Base-by-base conservation (phyloP, 2,797 vertebrate species). In the Arnoldichthys spilopterus region DNA sequence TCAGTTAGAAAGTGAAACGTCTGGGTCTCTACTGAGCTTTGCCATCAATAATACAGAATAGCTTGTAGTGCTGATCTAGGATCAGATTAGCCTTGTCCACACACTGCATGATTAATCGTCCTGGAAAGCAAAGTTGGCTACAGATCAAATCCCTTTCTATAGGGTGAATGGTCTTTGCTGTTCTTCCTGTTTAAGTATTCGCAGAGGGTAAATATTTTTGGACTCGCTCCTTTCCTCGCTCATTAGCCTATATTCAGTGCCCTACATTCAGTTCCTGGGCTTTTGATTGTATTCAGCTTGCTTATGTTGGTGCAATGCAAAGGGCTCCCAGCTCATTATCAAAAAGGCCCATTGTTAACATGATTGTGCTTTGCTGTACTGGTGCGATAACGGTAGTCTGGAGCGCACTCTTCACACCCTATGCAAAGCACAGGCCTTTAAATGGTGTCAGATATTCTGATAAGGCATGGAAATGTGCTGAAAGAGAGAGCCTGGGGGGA, bases 1-100 rank as follows among this genome's bases (percentile, higher is more conserved):
- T 72, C 30, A 22, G 40, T n/a, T 24, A n/a, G 79, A 76, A 80
- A 78, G 53, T 22, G 24, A 79, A 76, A 56, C 24, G 15, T 74
- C 62, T 79, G 30, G 7, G 7, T 76, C 56, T 40, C 45, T 22
- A 54, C 54, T 69, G 18, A 45, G 22, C 26, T 1, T 40, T 8
- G 26, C 77, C 1, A 12, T 22, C 9, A 37, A 9, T 64, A 40
- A 32, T 32, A 9, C 32, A 4, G 20, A 40, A 11, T 22, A 22
- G 32, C 34, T 64, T 22, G 4, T 20, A 53, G 34, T 34, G 4
- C 43, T 72, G 67, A 45, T 18, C 45, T 54, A 6, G 20, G 53
- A 53, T 47, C 72, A 40, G 66, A 45, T 80, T 78, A 61, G n/a
- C 0, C 7, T 16, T 11, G 34, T 43, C 9, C 6, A 26, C 22